Evolutionary conservation across 2,888 invertebrate genomes (phyloP), one percentile per base, ranked within the genome.

Genomic region (Drosophila nigricruria): DNA sequence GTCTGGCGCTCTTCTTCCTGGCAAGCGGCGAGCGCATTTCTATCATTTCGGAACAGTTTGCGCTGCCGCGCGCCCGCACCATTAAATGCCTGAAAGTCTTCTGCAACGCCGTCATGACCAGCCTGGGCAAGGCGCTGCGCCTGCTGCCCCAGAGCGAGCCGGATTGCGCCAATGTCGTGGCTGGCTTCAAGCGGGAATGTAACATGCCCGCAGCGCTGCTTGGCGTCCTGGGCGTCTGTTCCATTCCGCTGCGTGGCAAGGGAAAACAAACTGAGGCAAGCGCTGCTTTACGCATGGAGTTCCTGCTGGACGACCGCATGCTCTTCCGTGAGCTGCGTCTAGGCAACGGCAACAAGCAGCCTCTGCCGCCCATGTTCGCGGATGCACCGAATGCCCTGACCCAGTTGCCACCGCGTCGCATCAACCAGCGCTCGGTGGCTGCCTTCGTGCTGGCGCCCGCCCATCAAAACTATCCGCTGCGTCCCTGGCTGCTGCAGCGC

Each of bases 251-350:
- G 71, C 84, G 82, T 0, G 74, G 79, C 10, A 81, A 77, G 8
- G 49, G 45, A 0, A 82, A 72, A 3, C 14, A 23, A 1, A 18
- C 10, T n/a, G 8, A 32, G 61, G n/a, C 59, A 73, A 0, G 66
- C 62, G n/a, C 80, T 80, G 14, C 90, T 88, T 8, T 87, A 14
- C 90, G 91, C 10, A 85, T 92, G 77, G 92, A 92, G 57, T 86
- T 88, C 3, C 75, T 92, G 0, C 73, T 92, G 0, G 92, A 92
- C 66, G 90, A 92, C 60, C 90, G 89, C 20, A 79, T 92, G 67
- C 77, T 90, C 60, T 91, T 92, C 62, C 91, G 92, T 0, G 91
- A 92, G 63, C 77, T 93, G 3, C 89, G 89, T 50, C 72, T 92
- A 43, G 82, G 64, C 14, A 73, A 76, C 14, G 64, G 64, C 14